phyloP scores from a whole-genome alignment of 1,140 invertebrate genomes.

The Tetragonula clypearis region DNA sequence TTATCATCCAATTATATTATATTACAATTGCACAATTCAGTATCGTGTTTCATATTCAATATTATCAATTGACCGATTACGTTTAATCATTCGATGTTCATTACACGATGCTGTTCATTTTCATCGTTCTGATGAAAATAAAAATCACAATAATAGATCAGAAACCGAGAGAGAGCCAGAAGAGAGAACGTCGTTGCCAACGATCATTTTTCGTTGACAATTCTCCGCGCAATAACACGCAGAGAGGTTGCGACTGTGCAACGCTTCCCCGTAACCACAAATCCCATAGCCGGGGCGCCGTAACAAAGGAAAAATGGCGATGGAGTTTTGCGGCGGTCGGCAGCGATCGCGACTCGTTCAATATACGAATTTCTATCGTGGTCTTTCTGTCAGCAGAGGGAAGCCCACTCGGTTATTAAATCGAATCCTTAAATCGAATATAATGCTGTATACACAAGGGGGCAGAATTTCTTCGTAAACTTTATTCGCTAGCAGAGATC shows the following conservation, averaged over 20 bases:
- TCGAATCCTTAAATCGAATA: not conserved
- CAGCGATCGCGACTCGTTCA: not conserved
- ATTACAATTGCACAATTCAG: no score
- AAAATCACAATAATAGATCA: no score
- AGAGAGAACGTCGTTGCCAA: not conserved
- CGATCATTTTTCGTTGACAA: not conserved
- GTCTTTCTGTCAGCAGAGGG: not conserved
- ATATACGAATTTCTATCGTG: not conserved
- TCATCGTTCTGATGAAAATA: no score
- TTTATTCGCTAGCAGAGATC: no score
- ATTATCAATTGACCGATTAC: no score
- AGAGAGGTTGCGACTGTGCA: not conserved
- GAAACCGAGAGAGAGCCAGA: not conserved
- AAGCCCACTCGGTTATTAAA: not conserved
- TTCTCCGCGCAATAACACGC: not conserved
- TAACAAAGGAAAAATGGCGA: slow-evolving; percentile 10
- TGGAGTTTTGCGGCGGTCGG: not conserved
- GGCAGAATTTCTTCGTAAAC: no score
- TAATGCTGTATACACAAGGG: no score
- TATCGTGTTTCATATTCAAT: no score
- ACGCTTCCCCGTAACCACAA: not conserved
- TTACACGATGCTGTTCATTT: no score
- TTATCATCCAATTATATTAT: no score
- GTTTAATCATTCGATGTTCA: no score
- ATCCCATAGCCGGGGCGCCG: not conserved